phyloP scores from a whole-genome alignment of 2,797 vertebrate species.

The Calcarius lapponicus region DNA sequence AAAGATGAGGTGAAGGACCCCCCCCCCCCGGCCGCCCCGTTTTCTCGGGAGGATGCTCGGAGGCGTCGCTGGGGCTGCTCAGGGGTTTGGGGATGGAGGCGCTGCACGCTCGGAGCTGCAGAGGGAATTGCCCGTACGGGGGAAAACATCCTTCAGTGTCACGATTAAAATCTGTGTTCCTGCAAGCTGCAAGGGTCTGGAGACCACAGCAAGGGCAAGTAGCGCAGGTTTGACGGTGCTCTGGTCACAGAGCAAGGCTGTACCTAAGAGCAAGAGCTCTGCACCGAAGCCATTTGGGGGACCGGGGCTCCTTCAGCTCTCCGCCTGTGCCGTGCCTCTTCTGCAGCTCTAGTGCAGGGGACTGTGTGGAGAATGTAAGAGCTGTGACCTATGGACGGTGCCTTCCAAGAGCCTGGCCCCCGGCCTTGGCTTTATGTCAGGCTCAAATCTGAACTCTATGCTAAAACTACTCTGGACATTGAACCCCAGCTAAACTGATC shows the following conservation, averaged over 20 bases:
- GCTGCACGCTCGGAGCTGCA: not conserved
- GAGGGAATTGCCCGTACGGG: not conserved
- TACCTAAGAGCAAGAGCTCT: not conserved
- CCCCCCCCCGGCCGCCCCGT: not conserved
- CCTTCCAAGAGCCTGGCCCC: not conserved
- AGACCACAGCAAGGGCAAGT: fast-evolving
- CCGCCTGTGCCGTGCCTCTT: fast-evolving
- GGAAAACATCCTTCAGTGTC: not conserved
- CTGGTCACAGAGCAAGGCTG: too few species aligned
- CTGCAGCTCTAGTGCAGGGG: not conserved
- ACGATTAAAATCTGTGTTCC: not conserved
- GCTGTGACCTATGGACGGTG: not conserved
- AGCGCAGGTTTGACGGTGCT: not conserved
- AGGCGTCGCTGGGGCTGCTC: not conserved
- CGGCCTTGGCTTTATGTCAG: not conserved
- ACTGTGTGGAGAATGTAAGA: fast-evolving
- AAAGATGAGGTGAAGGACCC: not conserved
- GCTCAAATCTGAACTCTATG: fast-evolving
- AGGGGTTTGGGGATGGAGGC: not conserved
- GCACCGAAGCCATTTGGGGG: fast-evolving
- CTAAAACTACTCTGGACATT: not conserved
- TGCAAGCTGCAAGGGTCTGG: not conserved
- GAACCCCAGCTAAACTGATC: not conserved
- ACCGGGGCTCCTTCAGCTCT: not conserved
- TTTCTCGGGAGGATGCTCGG: not conserved